Percentiles rank a stretch among this genome's conserved stretches.
These are phyloP conservation scores for Galerucella pusilla DNA, from an alignment of 2,888 invertebrate species.

Conservation along the genomic window DNA sequence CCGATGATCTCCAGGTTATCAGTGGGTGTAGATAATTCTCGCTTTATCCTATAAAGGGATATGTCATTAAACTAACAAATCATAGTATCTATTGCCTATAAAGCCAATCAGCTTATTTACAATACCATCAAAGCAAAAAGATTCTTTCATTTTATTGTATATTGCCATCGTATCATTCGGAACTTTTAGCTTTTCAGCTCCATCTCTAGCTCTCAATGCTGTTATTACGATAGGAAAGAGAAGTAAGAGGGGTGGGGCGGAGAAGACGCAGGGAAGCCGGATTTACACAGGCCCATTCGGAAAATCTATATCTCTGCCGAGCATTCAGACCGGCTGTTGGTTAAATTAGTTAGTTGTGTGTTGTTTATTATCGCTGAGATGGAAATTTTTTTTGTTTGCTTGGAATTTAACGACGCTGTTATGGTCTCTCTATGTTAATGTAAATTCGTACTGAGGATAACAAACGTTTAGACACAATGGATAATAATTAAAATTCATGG, in stretches of 20 bases:
- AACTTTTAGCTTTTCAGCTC: background rate
- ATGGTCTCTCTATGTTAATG: conserved; percentile 4
- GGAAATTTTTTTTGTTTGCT: conserved; percentile 13
- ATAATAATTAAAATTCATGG: conserved; percentile 6
- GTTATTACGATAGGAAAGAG: conserved; percentile 39
- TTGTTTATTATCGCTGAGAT: conserved; percentile 10
- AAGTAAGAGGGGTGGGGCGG: conserved; percentile 29
- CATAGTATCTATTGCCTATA: no score
- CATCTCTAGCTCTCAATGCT: conserved; percentile 40
- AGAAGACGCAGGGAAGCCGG: conserved; percentile 44
- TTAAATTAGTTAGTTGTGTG: conserved; percentile 13
- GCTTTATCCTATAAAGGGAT: no score
- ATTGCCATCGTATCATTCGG: background rate
- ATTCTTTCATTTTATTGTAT: background rate
- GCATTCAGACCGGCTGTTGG: conserved; percentile 21
- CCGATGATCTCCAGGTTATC: no score
- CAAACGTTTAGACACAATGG: conserved; percentile 2
- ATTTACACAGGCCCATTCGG: conserved; percentile 46
- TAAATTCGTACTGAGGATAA: conserved; percentile 7
- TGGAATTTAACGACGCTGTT: conserved; percentile 11
- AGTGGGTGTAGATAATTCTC: no score
- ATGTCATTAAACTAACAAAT: no score
- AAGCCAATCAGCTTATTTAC: no score
- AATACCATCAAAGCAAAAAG: no score
- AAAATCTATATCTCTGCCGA: conserved; percentile 54